phyloP scores from a whole-genome alignment of 2,888 invertebrate genomes.

The Ophraella communa region DNA sequence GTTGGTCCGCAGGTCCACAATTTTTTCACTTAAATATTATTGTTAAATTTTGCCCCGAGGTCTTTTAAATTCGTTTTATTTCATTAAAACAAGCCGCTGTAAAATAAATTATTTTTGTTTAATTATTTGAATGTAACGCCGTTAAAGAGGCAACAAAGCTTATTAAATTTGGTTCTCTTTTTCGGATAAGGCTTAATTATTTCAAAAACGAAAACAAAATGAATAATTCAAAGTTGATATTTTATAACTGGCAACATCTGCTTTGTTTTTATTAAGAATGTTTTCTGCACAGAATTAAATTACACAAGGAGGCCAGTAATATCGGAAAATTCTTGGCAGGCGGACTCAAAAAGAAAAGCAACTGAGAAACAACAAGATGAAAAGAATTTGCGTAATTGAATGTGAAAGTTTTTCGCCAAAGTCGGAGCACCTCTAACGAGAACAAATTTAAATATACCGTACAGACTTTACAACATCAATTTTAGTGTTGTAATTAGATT shows the following conservation, averaged over 20 bases:
- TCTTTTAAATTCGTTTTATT: no score
- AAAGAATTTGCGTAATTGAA: conserved; percentile 34
- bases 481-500: conserved; percentile 14
- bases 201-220: conserved; percentile 25
- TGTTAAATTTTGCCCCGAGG: no score
- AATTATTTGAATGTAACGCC: neutral
- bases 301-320: conserved; percentile 22
- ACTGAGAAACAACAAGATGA: conserved; percentile 20
- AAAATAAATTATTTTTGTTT: no score
- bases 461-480: conserved; percentile 15
- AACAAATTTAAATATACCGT: conserved; percentile 20
- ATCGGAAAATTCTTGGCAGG: conserved; percentile 15
- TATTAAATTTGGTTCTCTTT: conserved; percentile 7
- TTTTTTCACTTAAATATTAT: no score
- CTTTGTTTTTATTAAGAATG: conserved; percentile 33
- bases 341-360: conserved; percentile 22
- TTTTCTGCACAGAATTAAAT: conserved; percentile 31
- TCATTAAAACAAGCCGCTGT: no score
- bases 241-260: conserved; percentile 32
- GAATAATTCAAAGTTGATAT: conserved; percentile 27
- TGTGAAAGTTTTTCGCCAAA: conserved; percentile 27
- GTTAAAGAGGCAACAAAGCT: neutral
- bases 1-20: no score
- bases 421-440: conserved; percentile 19
- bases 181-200: conserved; percentile 8